These are phyloP conservation scores for Pelusios castaneus DNA, from an alignment of 2,113 vertebrate species.

Conservation along the genomic window DNA sequence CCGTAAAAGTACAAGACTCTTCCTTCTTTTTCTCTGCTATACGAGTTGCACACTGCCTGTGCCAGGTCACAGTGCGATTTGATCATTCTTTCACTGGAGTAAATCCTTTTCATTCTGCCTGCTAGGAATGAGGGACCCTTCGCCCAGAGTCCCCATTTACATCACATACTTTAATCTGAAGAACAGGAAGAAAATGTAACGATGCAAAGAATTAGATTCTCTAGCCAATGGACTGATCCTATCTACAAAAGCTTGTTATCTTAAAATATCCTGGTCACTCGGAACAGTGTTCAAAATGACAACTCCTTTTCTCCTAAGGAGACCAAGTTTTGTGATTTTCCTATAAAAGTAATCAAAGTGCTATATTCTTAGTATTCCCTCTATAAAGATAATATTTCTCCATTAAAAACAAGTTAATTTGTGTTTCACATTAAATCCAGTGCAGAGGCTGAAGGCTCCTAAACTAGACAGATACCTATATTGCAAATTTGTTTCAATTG, in stretches of 20 bases:
- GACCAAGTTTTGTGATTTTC: neutral
- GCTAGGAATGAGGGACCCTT: conserved; percentile 39
- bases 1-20: neutral
- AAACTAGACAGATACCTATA: neutral
- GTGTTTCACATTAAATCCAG: neutral
- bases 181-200: too few relatives aligned
- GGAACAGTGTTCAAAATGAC: neutral
- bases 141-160: rapidly evolving
- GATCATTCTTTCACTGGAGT: neutral
- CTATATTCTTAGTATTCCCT: neutral
- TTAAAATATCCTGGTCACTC: neutral
- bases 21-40: neutral
- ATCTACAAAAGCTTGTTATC: conserved; percentile 26
- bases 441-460: neutral
- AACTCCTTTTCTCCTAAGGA: neutral
- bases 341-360: neutral
- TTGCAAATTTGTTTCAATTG: conserved; percentile 6
- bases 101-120: neutral
- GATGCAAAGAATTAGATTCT: conserved; percentile 36
- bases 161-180: too few relatives aligned
- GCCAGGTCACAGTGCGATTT: conserved; percentile 31
- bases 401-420: neutral
- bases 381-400: neutral
- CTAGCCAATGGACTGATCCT: neutral
- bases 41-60: neutral